These are phyloP conservation scores for Drosophila paracracens DNA, from an alignment of 2,888 invertebrate species.

Conservation along the genomic window DNA sequence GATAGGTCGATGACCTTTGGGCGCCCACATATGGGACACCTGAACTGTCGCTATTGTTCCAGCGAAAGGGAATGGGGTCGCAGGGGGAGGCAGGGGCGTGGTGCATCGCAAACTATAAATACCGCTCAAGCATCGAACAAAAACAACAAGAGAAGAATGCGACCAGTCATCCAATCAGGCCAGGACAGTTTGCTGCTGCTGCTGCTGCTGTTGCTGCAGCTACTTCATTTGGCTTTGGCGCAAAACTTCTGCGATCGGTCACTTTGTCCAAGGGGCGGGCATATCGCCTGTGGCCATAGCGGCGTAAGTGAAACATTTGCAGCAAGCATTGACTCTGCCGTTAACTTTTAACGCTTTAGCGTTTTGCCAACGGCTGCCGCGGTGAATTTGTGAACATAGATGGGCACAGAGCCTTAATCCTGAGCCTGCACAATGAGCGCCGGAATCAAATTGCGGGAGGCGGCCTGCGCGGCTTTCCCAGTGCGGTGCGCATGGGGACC, in stretches of 20 bases:
- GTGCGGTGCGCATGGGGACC: conserved; percentile 70
- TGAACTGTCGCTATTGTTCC: conserved; percentile 1
- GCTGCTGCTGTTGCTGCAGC: not conserved
- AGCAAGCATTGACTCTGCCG: not conserved
- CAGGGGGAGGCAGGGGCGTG: not conserved
- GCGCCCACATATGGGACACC: conserved; percentile 9
- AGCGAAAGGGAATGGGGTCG: not conserved
- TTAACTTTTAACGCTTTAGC: conserved; percentile 27
- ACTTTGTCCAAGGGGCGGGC: conserved; percentile 51
- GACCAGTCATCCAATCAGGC: not conserved
- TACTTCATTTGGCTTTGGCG: conserved; percentile 4
- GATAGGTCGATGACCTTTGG: conserved; percentile 17
- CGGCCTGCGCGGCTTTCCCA: conserved; percentile 53
- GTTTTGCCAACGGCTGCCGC: conserved; percentile 57
- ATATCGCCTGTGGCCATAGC: conserved; percentile 60
- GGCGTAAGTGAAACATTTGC: conserved; percentile 51
- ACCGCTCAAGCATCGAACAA: not conserved
- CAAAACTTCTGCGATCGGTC: conserved; percentile 65
- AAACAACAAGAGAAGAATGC: not conserved
- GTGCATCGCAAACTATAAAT: conserved; percentile 18
- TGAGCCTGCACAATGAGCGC: conserved; percentile 67
- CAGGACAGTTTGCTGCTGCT: not conserved
- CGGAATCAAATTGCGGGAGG: conserved; percentile 72
- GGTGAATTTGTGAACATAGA: conserved; percentile 59
- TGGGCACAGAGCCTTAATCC: conserved; percentile 46